phyloP scores from a whole-genome alignment of 1,140 invertebrate genomes.

The Colletes gigas region DNA sequence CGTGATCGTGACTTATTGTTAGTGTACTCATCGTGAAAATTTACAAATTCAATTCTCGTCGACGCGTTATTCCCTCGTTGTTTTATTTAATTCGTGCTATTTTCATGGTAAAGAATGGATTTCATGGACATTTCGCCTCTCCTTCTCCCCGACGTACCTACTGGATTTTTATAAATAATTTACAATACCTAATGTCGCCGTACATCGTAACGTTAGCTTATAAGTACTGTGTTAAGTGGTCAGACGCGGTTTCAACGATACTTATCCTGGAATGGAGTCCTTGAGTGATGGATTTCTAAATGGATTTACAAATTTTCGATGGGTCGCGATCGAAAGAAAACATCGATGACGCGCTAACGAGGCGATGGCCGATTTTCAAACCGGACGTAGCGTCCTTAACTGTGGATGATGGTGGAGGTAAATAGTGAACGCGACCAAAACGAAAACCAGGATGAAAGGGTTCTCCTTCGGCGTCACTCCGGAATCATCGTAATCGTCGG shows the following conservation, averaged over 20 bases:
- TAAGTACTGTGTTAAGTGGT: slow-evolving; percentile 54
- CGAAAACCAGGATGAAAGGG: slow-evolving; percentile 57
- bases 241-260: slow-evolving; percentile 49
- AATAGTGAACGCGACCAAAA: slow-evolving; percentile 62
- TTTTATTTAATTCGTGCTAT: not conserved
- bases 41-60: slow-evolving; percentile 17
- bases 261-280: slow-evolving; percentile 61
- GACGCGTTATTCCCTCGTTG: not conserved
- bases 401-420: slow-evolving; percentile 72
- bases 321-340: slow-evolving; percentile 46
- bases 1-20: slow-evolving; percentile 3
- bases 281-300: slow-evolving; percentile 64
- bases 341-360: slow-evolving; percentile 30
- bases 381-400: slow-evolving; percentile 71
- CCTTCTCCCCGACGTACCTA: not conserved
- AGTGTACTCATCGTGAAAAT: not conserved
- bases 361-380: slow-evolving; percentile 69
- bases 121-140: not conserved
- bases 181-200: slow-evolving; percentile 40
- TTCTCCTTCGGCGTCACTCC: slow-evolving; percentile 57
- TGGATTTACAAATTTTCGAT: slow-evolving; percentile 62
- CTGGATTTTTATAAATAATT: not conserved
- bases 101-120: not conserved
- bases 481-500: slow-evolving; percentile 75
- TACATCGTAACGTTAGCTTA: slow-evolving; percentile 46